A percentile compares a stretch with the other conserved stretches of the same genome.
Evolutionary conservation across 2,888 invertebrate genomes (phyloP).

Genomic region (Oscheius sp.): DNA sequence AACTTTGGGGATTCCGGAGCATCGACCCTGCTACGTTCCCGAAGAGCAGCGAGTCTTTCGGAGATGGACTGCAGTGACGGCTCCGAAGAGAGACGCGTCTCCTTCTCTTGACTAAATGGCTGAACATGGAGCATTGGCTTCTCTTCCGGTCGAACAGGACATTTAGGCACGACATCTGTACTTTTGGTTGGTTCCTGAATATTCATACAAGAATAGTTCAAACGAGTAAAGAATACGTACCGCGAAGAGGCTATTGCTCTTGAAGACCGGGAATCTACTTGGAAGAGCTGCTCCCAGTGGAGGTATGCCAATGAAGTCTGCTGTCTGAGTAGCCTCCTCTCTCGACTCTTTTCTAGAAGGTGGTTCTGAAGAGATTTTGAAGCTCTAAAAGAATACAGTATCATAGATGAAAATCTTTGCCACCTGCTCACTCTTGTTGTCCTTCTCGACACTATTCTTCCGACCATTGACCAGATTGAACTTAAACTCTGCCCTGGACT

Average conservation of each 20-base stretch:
- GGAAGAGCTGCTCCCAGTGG: not conserved
- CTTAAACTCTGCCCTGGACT: conserved; percentile 27
- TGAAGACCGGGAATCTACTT: conserved; percentile 47
- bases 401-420: not conserved
- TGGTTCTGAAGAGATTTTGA: conserved; percentile 13
- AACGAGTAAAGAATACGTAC: not conserved
- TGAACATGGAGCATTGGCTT: conserved; percentile 44
- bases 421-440: conserved; percentile 5
- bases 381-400: conserved; percentile 37
- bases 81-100: not conserved
- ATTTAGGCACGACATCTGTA: conserved; percentile 3
- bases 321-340: conserved; percentile 56
- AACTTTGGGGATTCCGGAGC: conserved; percentile 5
- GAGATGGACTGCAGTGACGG: conserved; percentile 34
- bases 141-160: conserved; percentile 26
- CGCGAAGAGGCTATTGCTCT: conserved; percentile 34
- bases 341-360: conserved; percentile 47
- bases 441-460: conserved; percentile 16
- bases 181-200: conserved; percentile 2
- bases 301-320: conserved; percentile 31
- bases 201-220: not conserved
- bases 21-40: conserved; percentile 16
- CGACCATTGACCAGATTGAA: conserved; percentile 23
- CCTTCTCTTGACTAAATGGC: conserved; percentile 34
- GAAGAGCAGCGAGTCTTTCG: conserved; percentile 13